These are phyloP conservation scores for Chunga burmeisteri DNA, from an alignment of 2,113 vertebrate species.

Conservation along the genomic window DNA sequence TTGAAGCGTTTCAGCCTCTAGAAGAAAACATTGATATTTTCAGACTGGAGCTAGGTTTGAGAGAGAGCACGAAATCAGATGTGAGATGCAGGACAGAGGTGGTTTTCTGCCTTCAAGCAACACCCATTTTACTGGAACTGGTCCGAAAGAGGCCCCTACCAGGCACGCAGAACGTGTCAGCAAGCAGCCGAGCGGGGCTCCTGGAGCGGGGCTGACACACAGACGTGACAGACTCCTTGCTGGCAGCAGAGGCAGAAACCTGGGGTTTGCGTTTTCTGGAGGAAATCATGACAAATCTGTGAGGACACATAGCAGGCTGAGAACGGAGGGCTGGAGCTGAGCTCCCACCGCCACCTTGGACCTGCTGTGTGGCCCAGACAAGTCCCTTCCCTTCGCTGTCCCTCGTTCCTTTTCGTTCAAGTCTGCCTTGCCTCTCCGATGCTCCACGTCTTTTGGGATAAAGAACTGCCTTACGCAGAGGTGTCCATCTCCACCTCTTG, in stretches of 20 bases:
- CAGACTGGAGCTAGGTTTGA: background rate
- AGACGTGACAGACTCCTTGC: background rate
- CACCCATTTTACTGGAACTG: background rate
- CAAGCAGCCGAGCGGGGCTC: background rate
- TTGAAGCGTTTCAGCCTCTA: background rate
- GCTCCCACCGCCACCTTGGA: background rate
- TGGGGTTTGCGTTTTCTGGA: background rate
- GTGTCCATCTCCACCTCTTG: background rate
- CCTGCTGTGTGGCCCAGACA: background rate
- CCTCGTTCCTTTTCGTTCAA: accelerated
- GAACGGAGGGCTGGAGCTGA: background rate
- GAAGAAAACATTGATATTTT: background rate
- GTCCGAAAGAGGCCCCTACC: background rate
- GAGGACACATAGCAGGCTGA: background rate
- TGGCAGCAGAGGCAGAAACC: background rate
- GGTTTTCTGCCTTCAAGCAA: background rate
- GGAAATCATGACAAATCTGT: background rate
- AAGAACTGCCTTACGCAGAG: background rate
- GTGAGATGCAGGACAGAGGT: background rate
- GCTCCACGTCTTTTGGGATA: background rate
- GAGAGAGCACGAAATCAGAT: background rate
- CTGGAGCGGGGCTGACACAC: background rate
- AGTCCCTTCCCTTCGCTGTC: background rate
- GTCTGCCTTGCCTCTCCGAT: background rate
- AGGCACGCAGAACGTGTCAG: background rate